phyloP scores from a whole-genome alignment of 2,113 vertebrate species.

The Epinephelus fuscoguttatus region DNA sequence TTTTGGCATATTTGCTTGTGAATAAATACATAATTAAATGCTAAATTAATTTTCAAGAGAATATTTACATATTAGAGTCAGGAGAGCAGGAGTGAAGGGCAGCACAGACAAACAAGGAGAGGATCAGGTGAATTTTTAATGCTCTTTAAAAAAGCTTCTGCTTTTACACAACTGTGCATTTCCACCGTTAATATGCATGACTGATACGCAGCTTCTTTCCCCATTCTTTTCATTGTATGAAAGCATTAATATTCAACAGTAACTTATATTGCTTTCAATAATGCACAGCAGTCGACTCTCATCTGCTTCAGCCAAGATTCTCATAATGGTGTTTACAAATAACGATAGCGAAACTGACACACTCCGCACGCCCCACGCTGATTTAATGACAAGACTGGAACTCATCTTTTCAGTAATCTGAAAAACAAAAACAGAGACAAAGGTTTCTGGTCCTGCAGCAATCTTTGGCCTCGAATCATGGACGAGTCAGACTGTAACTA shows the following conservation, averaged over 20 bases:
- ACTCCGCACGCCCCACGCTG: no score
- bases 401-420: neutral
- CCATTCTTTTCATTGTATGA: neutral
- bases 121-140: neutral
- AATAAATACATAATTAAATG: conserved; percentile 71
- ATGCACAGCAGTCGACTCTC: neutral
- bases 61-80: conserved; percentile 35
- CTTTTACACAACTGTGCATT: neutral
- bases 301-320: neutral
- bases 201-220: neutral
- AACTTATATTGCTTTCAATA: neutral
- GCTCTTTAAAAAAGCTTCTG: neutral
- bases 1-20: conserved; percentile 42
- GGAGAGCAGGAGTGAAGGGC: conserved; percentile 29
- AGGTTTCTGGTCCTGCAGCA: neutral
- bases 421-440: neutral
- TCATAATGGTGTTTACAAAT: neutral
- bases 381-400: neutral
- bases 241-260: conserved; percentile 3
- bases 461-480: conserved; percentile 1
- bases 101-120: neutral
- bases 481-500: conserved; percentile 14
- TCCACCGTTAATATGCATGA: neutral
- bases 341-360: neutral
- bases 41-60: conserved; percentile 48